These are phyloP conservation scores for Blastobasis adustella DNA, from an alignment of 2,888 invertebrate genomes.

Conservation along the genomic window DNA sequence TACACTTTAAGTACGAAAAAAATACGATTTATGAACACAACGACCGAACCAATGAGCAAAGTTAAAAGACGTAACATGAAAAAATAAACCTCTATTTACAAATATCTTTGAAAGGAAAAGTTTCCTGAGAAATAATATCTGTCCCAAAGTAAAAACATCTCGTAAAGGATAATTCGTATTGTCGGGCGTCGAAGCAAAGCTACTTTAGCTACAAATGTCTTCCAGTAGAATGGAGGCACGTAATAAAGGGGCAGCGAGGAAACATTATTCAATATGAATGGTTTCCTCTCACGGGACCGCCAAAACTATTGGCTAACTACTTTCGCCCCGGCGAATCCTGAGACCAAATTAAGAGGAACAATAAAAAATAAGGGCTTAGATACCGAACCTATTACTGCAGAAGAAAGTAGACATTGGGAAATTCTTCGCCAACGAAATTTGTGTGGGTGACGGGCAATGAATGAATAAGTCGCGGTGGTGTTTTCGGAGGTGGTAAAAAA, in stretches of 20 bases:
- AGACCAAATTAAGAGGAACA: conserved; percentile 34
- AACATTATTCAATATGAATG: conserved; percentile 62
- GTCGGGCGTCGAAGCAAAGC: conserved; percentile 33
- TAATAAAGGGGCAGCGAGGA: conserved; percentile 47
- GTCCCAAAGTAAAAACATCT: conserved; percentile 16
- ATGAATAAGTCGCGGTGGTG: neutral
- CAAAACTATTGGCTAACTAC: conserved; percentile 53
- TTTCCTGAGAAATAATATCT: conserved; percentile 13
- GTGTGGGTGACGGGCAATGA: neutral
- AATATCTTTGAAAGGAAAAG: conserved; percentile 1
- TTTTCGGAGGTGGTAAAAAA: conserved; percentile 1
- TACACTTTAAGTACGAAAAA: no score
- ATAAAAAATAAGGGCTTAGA: neutral
- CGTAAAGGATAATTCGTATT: conserved; percentile 29
- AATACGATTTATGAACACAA: no score
- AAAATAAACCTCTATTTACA: no score
- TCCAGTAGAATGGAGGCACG: conserved; percentile 37
- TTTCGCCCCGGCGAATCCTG: conserved; percentile 30
- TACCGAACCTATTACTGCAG: neutral
- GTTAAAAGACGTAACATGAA: no score
- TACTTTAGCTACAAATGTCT: conserved; percentile 44
- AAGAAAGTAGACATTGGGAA: neutral
- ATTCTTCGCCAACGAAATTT: neutral
- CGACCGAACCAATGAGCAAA: no score
- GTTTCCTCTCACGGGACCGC: conserved; percentile 48